These are phyloP conservation scores for Manis javanica DNA, from an alignment of 2,797 vertebrate genomes.

Conservation along the genomic window DNA sequence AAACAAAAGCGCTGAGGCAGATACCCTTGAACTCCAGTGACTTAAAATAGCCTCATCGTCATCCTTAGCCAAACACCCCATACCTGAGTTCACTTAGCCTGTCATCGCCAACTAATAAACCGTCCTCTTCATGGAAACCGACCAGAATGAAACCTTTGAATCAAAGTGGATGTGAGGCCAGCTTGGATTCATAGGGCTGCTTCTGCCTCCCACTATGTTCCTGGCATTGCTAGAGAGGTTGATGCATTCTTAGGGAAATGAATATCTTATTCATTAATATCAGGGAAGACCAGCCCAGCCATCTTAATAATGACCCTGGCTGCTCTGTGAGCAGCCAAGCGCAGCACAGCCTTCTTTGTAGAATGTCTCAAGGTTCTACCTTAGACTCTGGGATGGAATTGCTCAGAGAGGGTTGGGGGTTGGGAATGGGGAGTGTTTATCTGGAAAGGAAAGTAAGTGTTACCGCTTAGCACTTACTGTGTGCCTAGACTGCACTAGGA, in stretches of 20 bases:
- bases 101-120: constrained; percentile 71
- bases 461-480: neutral
- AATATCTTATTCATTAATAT: constrained; percentile 1
- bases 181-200: constrained; percentile 61
- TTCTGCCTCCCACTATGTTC: neutral
- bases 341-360: neutral
- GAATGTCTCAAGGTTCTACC: constrained; percentile 2
- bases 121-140: constrained; percentile 66
- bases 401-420: neutral
- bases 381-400: neutral
- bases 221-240: neutral
- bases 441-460: neutral
- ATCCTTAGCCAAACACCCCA: constrained; percentile 46
- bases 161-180: constrained; percentile 50
- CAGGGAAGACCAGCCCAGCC: neutral
- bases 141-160: constrained; percentile 66
- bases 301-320: constrained; percentile 12
- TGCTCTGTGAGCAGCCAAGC: neutral
- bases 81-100: constrained; percentile 68
- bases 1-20: constrained; percentile 77
- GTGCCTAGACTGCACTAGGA: neutral
- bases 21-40: constrained; percentile 72
- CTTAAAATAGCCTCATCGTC: constrained; percentile 72
- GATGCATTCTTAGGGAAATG: constrained; percentile 71
- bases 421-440: neutral